phyloP scores from a whole-genome alignment of 2,113 vertebrate genomes.

The Sylvietta virens region DNA sequence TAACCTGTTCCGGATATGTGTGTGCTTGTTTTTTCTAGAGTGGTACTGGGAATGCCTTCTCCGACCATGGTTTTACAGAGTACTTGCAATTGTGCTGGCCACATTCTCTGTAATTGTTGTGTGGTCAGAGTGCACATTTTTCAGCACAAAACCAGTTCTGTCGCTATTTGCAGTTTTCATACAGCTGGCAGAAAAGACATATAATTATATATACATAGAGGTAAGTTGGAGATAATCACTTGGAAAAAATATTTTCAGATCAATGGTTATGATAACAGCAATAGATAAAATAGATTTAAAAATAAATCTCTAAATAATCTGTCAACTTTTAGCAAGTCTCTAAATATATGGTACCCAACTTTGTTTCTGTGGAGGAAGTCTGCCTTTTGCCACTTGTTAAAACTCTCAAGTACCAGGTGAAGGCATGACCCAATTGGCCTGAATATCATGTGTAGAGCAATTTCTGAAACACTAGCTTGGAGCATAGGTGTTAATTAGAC shows the following conservation, averaged over 20 bases:
- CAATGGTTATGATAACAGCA: neutral
- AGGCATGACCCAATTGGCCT: neutral
- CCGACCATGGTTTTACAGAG: constrained; percentile 79
- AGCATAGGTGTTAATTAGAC: neutral
- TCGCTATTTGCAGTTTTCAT: constrained; percentile 91
- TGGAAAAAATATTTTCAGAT: neutral
- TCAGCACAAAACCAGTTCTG: constrained; percentile 87
- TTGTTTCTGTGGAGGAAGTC: neutral
- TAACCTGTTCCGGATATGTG: neutral
- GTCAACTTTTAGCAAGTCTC: neutral
- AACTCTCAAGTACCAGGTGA: neutral
- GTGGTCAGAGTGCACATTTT: constrained; percentile 97
- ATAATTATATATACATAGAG: constrained; percentile 93
- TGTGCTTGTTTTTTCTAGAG: constrained; percentile 70
- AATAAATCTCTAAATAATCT: neutral
- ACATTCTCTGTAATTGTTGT: constrained; percentile 86
- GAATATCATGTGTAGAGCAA: neutral
- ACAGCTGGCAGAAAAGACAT: constrained; percentile 84
- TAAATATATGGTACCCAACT: neutral
- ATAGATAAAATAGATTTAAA: neutral
- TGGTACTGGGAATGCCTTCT: constrained; percentile 95
- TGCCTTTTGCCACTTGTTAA: neutral
- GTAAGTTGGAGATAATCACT: constrained; percentile 59
- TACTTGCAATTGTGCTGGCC: constrained; percentile 81
- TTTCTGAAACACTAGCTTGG: neutral